Evolutionary conservation across 2,113 vertebrate species (phyloP).

Genomic region (Brachyistius frenatus): DNA sequence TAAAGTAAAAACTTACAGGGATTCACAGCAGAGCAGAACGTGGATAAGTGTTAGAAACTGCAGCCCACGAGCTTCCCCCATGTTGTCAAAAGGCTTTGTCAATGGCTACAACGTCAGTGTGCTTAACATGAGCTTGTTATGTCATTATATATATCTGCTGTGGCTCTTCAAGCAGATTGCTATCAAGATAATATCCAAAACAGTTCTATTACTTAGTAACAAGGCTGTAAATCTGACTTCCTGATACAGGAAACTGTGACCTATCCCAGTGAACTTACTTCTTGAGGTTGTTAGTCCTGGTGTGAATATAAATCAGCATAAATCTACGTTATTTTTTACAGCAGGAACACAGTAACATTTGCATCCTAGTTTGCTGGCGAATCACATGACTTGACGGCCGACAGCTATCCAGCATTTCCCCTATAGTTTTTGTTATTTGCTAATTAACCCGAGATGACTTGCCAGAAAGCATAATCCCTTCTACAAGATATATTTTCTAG

Average conservation of each 20-base stretch:
- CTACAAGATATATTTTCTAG: too few relatives aligned
- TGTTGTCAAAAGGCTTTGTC: conserved; percentile 32
- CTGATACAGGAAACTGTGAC: background rate
- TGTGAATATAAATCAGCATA: background rate
- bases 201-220: conserved; percentile 54
- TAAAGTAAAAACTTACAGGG: conserved; percentile 48
- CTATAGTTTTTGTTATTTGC: too few relatives aligned
- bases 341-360: too few relatives aligned
- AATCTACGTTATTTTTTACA: background rate
- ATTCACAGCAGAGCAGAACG: conserved; percentile 51
- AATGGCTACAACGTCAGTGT: background rate
- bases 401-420: too few relatives aligned
- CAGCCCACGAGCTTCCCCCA: conserved; percentile 39
- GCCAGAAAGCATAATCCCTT: background rate
- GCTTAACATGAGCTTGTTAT: background rate
- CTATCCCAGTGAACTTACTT: background rate
- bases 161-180: conserved; percentile 18
- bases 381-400: too few relatives aligned
- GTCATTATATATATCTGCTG: background rate
- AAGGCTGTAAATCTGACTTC: background rate
- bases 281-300: background rate
- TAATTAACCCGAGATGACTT: background rate
- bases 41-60: conserved; percentile 35
- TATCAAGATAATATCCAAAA: conserved; percentile 24
- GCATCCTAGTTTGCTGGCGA: too few relatives aligned